Evolutionary conservation across 2,797 vertebrate species (phyloP).

Genomic region (Neosalanx taihuensis): DNA sequence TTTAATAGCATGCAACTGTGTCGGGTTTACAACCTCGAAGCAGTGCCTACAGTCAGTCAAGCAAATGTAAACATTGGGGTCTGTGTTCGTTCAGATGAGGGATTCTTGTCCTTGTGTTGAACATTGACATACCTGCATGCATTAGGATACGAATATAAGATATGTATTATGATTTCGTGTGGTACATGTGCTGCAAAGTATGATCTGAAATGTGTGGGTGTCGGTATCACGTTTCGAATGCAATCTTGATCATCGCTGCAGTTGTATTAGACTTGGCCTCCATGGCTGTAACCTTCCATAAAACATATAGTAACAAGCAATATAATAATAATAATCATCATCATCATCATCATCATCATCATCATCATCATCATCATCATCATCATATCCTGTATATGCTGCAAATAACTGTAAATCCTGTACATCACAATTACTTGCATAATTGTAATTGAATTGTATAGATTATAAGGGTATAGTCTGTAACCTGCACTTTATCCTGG

Average conservation of each 20-base stretch:
- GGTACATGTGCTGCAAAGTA: not conserved
- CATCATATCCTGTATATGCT: no score
- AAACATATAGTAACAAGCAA: no score
- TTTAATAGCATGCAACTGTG: not conserved
- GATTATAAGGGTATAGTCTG: no score
- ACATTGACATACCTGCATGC: not conserved
- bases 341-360: no score
- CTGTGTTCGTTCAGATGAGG: not conserved
- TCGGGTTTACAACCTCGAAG: not conserved
- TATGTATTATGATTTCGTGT: not conserved
- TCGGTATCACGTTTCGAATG: not conserved
- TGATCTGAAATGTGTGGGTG: not conserved
- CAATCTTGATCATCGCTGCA: not conserved
- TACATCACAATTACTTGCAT: no score
- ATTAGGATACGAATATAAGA: not conserved
- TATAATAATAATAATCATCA: no score
- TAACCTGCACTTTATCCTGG: no score
- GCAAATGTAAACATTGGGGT: constrained; percentile 13
- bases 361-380: no score
- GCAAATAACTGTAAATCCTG: no score
- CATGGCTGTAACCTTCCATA: no score
- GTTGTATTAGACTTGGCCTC: not conserved
- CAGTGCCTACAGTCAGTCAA: not conserved
- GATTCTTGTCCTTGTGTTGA: not conserved
- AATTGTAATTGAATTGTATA: no score